Evolutionary conservation across 2,113 vertebrate species (phyloP), one percentile per base, ranked within the genome.

Genomic region (Tenebrosternarchus preto): DNA sequence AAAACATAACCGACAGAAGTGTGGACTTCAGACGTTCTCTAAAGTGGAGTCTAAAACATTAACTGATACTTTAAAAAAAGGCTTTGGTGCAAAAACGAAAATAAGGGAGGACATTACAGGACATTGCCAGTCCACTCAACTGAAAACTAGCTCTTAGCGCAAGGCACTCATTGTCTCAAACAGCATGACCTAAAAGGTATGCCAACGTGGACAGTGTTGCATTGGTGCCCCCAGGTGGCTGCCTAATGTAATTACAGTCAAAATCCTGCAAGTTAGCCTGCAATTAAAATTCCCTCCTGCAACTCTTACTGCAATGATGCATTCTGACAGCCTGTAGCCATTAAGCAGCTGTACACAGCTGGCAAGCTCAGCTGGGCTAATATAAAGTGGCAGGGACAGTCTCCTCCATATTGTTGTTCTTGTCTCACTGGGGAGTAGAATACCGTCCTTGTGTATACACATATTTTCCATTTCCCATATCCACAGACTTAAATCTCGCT

Each of bases 341-440:
- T 93, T 92, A 92, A 91, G 90, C 90, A 90, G 91, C 90, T 90
- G 91, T 92, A 91, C 92, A 90, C 92, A 93, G 89, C 92, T 92
- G 92, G 90, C 88, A 79, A 83, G 86, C 88, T 89, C 90, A 87
- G 76, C 86, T 87, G 87, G 88, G 91, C 87, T 87, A 57, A 89
- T 88, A 90, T 91, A 89, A 92, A 91, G 90, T 91, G 92, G 91
- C 88, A 91, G 86, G 90, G 87, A 73, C 85, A 50, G 80, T 81
- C 84, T 81, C 86, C 76, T 80, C 83, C 87, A 84, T 73, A 85
- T 90, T 88, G 87, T 90, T 89, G 85, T 88, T 90, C 89, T 86
- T 88, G 88, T 89, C 87, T 90, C 90, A 76, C 84, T 86, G 90
- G 90, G 90, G 87, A 86, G 83, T 89, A 84, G 83, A 82, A 87